Evolutionary conservation across 2,888 invertebrate genomes (phyloP), one percentile per base, ranked within the genome.

Genomic region (Aplocera efformata): DNA sequence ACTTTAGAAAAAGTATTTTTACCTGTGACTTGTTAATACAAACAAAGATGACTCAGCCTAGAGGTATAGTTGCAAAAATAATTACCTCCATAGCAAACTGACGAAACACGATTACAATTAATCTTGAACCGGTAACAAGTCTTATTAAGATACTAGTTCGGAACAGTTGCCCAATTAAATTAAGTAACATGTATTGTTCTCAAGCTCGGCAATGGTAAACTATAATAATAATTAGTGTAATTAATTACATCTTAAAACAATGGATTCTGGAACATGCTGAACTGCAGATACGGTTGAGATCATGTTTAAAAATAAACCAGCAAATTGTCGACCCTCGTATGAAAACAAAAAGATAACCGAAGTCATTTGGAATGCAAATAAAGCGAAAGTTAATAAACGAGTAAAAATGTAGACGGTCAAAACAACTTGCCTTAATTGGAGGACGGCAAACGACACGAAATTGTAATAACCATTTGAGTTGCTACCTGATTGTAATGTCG

Each of bases 221-320:
- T 63, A 58, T 69, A 66, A 60, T 53, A 57, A 67, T 71, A 64
- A 70, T 73, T 69, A 63, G 53, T 56, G 56, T 56, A 58, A 60
- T 55, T 54, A 57, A 61, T 58, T 48, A 50, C 42, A 44, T 46
- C 37, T 57, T 52, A 44, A 43, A 49, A 72, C 71, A 68, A 70
- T 68, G 51, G 61, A 42, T 11, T 28, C 30, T 44, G 38, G 32
- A 47, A 42, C 47, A 43, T 46, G 32, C 24, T 38, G 35, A 36
- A 42, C 45, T 51, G 45, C 42, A 48, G 27, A 53, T 44, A 52
- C 30, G 26, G 25, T n/a, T 55, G 50, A 49, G 50, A 48, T 56
- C 56, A 56, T 26, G 44, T 10, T 53, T 29, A 40, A 49, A 56
- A 53, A 56, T 56, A 56, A 42, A 47, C 40, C 20, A 35, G 48